A percentile compares a stretch with the other conserved stretches of the same genome.
phyloP scores from a whole-genome alignment of 2,888 invertebrate species.

The Catocala sponsa region DNA sequence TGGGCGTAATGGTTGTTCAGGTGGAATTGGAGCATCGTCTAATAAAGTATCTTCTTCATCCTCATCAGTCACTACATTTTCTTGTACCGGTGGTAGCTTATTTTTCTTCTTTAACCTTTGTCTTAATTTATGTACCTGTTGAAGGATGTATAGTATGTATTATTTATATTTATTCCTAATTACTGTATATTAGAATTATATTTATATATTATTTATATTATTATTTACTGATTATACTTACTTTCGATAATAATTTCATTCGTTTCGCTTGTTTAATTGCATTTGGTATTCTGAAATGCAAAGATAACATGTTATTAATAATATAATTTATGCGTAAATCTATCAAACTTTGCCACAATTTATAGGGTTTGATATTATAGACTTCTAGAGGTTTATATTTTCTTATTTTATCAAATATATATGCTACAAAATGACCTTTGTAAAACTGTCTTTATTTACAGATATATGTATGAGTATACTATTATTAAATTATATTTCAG shows the following conservation, averaged over 20 bases:
- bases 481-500: too few relatives aligned
- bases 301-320: neutral
- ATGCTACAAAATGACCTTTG: too few relatives aligned
- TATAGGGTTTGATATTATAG: too few relatives aligned
- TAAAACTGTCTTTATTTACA: too few relatives aligned
- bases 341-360: too few relatives aligned
- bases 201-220: neutral
- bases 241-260: constrained; percentile 14
- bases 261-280: constrained; percentile 6
- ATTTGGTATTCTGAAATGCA: constrained; percentile 6
- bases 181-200: too few relatives aligned
- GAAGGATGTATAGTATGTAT: constrained; percentile 14
- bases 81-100: constrained; percentile 25
- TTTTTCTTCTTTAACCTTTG: constrained; percentile 54
- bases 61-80: constrained; percentile 2
- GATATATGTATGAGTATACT: too few relatives aligned
- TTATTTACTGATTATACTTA: constrained; percentile 2
- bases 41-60: constrained; percentile 28
- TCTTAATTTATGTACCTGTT: constrained; percentile 57
- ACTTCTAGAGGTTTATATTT: too few relatives aligned
- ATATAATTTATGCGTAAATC: too few relatives aligned
- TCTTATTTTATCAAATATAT: too few relatives aligned
- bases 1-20: constrained; percentile 16
- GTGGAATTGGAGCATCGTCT: constrained; percentile 31
- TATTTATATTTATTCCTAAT: too few relatives aligned